Base-by-base conservation (phyloP, 2,888 invertebrate genomes). In the Heliconius charithonia region DNA sequence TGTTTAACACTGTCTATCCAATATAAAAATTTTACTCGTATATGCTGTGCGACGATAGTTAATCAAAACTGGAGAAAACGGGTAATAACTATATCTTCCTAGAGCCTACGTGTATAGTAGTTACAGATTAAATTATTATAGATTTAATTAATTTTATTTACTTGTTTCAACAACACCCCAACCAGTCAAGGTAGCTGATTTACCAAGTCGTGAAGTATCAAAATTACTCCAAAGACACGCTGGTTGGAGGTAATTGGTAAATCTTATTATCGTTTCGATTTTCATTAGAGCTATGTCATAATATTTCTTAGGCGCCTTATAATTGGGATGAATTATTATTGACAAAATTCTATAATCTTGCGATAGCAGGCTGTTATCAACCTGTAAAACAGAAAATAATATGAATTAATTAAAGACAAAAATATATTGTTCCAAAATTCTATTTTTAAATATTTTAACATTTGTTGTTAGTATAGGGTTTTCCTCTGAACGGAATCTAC, bases 231-330 rank as follows among this genome's bases (percentile, higher is more conserved):
- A 87, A 4, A 87, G 80, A 77, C 87, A 87, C 13, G 86, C 86
- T 13, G 87, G 87, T n/a, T 85, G 85, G 2, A 85, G 75, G 16
- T 79, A 71, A 10, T 73, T 80, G 0, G 82, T 79, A 67, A 87
- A 86, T 2, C n/a, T 12, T 4, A 80, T 79, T 32, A 81, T 75
- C 4, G 67, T 67, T 6, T 67, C 51, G 19, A 88, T 45, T 78
- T 86, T 84, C 29, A 88, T 82, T 4, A 88, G 76, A 2, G 87
- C 88, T 59, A 87, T 86, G 41, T 88, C 88, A 70, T 81, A 83
- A 78, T 88, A 88, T 78, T 85, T 86, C 25, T 78, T 85, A 9
- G 86, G 86, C 0, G 86, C 12, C 2, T 65, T 74, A 71, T 85
- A 88, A 25, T 81, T 29, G 2, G 86, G 86, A 63, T 88, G 87